A percentile compares a stretch with the other conserved stretches of the same genome.
phyloP scores from a whole-genome alignment of 2,888 invertebrate genomes.

The Hydrotaea diabolus region DNA sequence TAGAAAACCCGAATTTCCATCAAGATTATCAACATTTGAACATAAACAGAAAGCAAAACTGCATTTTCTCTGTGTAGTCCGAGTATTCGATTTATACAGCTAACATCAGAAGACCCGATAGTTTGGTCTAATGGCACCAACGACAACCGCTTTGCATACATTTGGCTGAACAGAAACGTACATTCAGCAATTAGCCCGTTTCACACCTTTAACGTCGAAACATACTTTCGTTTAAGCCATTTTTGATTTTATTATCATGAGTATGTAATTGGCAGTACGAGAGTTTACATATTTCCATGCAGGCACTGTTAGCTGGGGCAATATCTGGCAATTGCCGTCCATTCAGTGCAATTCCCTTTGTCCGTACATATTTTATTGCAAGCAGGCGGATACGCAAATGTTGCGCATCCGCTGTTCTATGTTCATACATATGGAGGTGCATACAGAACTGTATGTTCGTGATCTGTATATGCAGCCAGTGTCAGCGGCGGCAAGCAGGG shows the following conservation, averaged over 20 bases:
- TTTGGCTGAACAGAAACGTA: background rate
- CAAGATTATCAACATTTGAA: too few species aligned
- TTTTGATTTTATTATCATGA: background rate
- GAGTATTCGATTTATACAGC: too few species aligned
- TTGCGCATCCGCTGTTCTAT: constrained; percentile 64
- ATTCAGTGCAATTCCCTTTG: constrained; percentile 45
- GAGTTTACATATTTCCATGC: background rate
- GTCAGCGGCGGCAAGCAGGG: too few species aligned
- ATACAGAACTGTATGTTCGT: too few species aligned
- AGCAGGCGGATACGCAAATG: constrained; percentile 66
- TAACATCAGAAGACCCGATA: too few species aligned
- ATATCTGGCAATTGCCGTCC: background rate
- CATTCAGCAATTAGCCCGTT: too few species aligned
- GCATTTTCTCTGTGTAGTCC: too few species aligned
- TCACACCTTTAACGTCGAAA: background rate
- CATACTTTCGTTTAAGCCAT: background rate
- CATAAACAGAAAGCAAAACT: too few species aligned
- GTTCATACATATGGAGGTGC: background rate
- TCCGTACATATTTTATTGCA: constrained; percentile 36
- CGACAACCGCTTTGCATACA: background rate
- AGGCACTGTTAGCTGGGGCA: background rate
- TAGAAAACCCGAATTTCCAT: too few species aligned
- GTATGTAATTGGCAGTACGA: background rate
- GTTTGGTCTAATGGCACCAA: too few species aligned
- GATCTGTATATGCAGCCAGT: too few species aligned